Evolutionary conservation across 2,113 vertebrate species (phyloP).

Genomic region (Todiramphus chloris): DNA sequence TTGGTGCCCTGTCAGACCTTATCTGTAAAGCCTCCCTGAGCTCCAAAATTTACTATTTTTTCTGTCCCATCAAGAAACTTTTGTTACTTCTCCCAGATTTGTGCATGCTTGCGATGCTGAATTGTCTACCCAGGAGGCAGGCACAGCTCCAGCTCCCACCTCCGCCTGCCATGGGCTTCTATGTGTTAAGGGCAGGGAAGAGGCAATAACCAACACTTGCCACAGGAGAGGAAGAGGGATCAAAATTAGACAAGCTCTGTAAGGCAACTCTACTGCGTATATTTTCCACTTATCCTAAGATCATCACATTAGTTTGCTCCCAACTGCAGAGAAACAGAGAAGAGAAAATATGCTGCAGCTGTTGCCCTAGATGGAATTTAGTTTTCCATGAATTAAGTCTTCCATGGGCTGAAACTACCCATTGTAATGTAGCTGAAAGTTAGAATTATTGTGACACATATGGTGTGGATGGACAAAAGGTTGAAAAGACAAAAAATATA

Average conservation of each 20-base stretch:
- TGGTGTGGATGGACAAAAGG: neutral
- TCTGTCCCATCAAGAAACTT: neutral
- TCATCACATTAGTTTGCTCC: neutral
- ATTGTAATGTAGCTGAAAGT: neutral
- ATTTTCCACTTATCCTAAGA: neutral
- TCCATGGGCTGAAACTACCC: neutral
- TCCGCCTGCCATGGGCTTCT: neutral
- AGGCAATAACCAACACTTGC: neutral
- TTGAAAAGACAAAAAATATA: neutral
- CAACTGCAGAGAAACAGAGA: neutral
- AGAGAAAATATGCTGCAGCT: neutral
- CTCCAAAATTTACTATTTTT: neutral
- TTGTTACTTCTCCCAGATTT: fast-evolving
- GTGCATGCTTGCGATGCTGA: neutral
- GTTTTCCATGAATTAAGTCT: neutral
- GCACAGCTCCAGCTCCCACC: neutral
- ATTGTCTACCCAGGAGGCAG: neutral
- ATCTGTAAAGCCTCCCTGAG: neutral
- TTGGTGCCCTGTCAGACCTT: neutral
- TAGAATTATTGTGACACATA: neutral
- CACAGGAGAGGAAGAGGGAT: neutral
- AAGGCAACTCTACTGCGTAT: neutral
- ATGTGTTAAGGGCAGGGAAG: fast-evolving
- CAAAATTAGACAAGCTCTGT: neutral
- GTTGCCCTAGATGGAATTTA: neutral